Conservation (phyloP, 2,797 vertebrate species). For the Potorous gilbertii region DNA sequence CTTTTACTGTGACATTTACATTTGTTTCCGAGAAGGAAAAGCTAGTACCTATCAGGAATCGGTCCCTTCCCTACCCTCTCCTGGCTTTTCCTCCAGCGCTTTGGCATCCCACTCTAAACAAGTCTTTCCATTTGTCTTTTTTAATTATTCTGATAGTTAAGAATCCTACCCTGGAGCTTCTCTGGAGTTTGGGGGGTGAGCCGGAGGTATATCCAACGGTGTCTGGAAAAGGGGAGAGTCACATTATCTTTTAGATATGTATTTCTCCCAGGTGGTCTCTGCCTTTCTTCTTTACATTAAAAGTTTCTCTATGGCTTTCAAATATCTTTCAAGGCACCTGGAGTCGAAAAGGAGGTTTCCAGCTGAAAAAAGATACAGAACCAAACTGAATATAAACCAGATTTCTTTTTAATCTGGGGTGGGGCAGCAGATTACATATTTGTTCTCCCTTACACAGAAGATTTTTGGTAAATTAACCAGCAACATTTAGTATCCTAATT, state of each 20-base stretch:
- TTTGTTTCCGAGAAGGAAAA: neutral
- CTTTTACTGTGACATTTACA: neutral
- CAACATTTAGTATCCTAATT: neutral
- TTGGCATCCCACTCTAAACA: neutral
- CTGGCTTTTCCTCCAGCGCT: rapidly evolving
- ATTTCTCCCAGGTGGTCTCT: neutral
- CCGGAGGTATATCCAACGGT: neutral
- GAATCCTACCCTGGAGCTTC: rapidly evolving
- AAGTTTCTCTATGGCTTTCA: neutral
- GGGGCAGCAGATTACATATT: neutral
- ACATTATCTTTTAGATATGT: rapidly evolving
- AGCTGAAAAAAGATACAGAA: neutral
- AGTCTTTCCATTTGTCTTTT: neutral
- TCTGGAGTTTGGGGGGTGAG: neutral
- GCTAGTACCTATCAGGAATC: rapidly evolving
- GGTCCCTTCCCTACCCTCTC: neutral
- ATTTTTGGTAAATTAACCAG: neutral
- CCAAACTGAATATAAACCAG: neutral
- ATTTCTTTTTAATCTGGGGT: neutral
- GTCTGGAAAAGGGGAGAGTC: neutral
- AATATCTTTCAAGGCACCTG: neutral
- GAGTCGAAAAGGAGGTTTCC: neutral
- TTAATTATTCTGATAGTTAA: neutral
- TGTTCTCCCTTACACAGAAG: neutral
- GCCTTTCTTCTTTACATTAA: neutral